Conservation (phyloP, 2,113 vertebrate genomes). For the Fregata magnificens region DNA sequence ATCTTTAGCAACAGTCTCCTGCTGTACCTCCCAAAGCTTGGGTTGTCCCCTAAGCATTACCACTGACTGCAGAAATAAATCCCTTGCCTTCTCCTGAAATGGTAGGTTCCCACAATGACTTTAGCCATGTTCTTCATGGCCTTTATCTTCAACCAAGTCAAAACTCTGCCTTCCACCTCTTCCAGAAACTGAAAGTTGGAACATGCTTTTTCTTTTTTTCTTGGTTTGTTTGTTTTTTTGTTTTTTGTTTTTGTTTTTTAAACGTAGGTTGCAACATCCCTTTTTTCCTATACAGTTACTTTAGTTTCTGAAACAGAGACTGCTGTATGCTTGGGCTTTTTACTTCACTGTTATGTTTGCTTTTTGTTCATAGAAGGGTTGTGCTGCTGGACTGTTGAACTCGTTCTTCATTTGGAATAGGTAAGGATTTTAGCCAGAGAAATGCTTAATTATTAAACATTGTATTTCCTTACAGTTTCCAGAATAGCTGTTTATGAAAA, state of each 20-base stretch:
- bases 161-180: not conserved
- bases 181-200: not conserved
- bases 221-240: too few relatives aligned
- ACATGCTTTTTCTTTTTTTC: not conserved
- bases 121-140: not conserved
- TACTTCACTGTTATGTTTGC: not conserved
- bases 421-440: conserved; percentile 46
- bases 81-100: not conserved
- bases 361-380: not conserved
- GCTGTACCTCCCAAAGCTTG: not conserved
- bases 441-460: conserved; percentile 35
- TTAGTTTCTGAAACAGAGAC: not conserved
- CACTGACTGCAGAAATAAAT: not conserved
- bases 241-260: not conserved
- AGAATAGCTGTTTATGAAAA: conserved; percentile 37
- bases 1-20: not conserved
- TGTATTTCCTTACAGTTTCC: conserved; percentile 34
- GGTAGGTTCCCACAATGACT: not conserved
- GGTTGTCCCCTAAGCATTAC: not conserved
- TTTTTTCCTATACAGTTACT: not conserved
- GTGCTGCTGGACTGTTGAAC: not conserved
- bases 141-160: not conserved
- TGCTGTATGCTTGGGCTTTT: not conserved
- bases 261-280: fast-evolving
- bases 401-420: conserved; percentile 42